A percentile compares a stretch with the other conserved stretches of the same genome.
These are phyloP conservation scores for Centropus unirufus DNA, from an alignment of 2,113 vertebrate species.

Conservation along the genomic window DNA sequence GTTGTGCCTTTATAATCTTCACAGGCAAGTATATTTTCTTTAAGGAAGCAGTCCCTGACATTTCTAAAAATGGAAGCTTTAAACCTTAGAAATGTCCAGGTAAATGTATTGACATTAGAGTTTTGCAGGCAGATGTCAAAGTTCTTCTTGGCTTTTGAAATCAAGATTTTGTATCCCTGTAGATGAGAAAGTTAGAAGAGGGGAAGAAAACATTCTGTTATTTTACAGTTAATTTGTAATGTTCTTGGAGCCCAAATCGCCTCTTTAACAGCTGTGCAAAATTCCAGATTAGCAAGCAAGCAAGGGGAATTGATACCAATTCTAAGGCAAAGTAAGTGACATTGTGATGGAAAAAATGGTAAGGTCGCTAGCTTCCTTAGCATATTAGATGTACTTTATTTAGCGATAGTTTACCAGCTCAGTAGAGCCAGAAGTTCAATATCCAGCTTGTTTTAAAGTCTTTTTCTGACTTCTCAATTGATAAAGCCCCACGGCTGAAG, in stretches of 20 bases:
- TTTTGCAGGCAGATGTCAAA: not conserved
- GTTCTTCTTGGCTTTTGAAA: not conserved
- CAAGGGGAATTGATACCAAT: not conserved
- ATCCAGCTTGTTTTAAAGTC: not conserved
- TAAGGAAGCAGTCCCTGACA: not conserved
- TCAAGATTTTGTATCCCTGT: not conserved
- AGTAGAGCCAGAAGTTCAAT: not conserved
- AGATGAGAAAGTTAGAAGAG: not conserved
- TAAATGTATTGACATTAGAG: not conserved
- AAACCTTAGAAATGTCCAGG: not conserved
- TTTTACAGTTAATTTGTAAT: not conserved
- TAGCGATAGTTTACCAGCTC: not conserved
- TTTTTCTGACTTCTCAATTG: not conserved
- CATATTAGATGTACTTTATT: not conserved
- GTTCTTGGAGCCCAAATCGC: not conserved
- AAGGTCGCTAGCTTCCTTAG: not conserved
- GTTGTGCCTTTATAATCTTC: not conserved
- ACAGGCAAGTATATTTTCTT: not conserved
- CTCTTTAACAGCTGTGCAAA: not conserved
- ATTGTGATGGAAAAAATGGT: not conserved
- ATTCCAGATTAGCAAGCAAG: not conserved
- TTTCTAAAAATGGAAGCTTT: not conserved
- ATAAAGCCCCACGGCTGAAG: constrained; percentile 12
- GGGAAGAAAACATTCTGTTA: not conserved
- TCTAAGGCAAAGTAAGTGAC: not conserved